Percentiles rank a stretch among this genome's conserved stretches.
These are phyloP conservation scores for Henricia sp. DNA, from an alignment of 53 echinoderm and acorn worm genomes.

Conservation along the genomic window DNA sequence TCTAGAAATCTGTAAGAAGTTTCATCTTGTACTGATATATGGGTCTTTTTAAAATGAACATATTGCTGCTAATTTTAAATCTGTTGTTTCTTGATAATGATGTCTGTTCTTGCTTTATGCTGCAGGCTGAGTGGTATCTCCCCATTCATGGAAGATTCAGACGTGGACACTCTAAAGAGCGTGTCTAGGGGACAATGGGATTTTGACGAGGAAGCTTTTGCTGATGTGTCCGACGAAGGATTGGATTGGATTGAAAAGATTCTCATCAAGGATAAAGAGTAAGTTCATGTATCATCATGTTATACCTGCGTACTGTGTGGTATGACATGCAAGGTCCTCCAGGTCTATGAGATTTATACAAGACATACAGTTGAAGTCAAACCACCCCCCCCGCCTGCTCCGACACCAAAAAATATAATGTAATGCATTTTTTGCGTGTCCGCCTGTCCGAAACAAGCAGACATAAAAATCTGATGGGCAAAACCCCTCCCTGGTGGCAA, in stretches of 20 bases:
- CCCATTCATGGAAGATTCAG: slow-evolving; percentile 95
- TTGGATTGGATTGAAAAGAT: slow-evolving; percentile 98
- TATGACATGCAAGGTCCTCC: too few species aligned
- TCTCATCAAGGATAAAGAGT: slow-evolving; percentile 93
- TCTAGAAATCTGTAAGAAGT: too few species aligned
- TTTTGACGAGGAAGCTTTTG: slow-evolving; percentile 98
- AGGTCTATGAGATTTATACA: too few species aligned
- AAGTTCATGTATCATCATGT: slow-evolving; percentile 24
- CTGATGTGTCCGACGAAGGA: slow-evolving; percentile 92
- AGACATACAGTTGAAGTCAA: too few species aligned
- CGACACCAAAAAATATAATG: too few species aligned
- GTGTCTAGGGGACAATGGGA: slow-evolving; percentile 94
- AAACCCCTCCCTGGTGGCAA: too few species aligned
- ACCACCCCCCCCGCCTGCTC: too few species aligned
- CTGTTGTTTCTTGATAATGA: background rate
- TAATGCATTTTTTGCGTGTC: too few species aligned
- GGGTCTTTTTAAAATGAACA: background rate
- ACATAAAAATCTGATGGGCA: too few species aligned
- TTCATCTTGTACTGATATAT: background rate
- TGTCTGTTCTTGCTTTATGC: background rate
- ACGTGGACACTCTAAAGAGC: slow-evolving; percentile 85
- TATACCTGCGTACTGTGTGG: too few species aligned
- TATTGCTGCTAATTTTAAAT: background rate
- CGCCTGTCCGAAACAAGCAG: too few species aligned
- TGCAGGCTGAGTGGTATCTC: slow-evolving; percentile 95